Conservation (phyloP, 2,113 vertebrate species). For the Sardina pilchardus region DNA sequence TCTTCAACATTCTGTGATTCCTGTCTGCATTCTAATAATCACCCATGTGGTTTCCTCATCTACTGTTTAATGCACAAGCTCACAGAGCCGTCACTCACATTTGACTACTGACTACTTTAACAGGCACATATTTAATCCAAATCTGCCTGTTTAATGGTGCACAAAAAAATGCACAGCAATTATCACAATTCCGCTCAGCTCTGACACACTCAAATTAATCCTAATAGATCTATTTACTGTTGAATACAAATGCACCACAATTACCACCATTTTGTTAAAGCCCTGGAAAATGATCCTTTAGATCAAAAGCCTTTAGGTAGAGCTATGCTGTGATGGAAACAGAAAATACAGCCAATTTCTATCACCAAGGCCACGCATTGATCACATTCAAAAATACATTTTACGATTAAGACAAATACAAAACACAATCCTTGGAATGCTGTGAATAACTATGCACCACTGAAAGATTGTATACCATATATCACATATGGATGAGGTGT, state of each 20-base stretch:
- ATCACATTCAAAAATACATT: neutral
- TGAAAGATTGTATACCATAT: neutral
- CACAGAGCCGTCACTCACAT: neutral
- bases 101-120: neutral
- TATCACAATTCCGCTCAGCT: neutral
- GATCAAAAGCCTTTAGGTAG: neutral
- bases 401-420: neutral
- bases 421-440: neutral
- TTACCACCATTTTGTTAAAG: neutral
- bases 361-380: neutral
- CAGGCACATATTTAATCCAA: neutral
- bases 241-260: neutral
- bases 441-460: neutral
- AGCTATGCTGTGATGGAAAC: neutral
- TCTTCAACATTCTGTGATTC: neutral
- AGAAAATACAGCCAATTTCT: neutral
- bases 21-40: slow-evolving; percentile 6
- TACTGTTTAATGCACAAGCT: neutral
- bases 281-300: neutral
- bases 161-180: neutral
- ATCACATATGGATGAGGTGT: neutral
- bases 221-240: neutral
- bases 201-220: neutral
- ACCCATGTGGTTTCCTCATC: neutral
- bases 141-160: slow-evolving; percentile 5